Base-by-base conservation (phyloP, 23 tunicate genomes). In the Halocynthia aurantium region DNA sequence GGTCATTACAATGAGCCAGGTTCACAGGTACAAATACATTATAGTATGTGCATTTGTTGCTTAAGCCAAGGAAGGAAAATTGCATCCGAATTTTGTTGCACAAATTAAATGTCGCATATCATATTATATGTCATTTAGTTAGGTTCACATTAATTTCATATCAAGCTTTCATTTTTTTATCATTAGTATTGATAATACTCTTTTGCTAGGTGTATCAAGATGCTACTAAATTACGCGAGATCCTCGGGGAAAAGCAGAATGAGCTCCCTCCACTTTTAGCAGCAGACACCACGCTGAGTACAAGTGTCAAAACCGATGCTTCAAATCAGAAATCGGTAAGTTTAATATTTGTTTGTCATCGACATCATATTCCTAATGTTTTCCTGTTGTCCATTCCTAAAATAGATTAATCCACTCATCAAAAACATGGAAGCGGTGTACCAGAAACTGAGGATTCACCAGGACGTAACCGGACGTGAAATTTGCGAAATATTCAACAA, bases 1-100 rank as follows among this genome's bases (percentile, higher is more conserved):
- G 55, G 94, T 10, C 95, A 94, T 62, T 94, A 84, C 78, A 94
- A 94, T 66, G 99, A 94, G 57, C 99, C 99, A n/a, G 90, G 90
- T 5, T 94, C 99, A 6, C 77, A 92, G 85, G 98, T 91, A 56
- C 18, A 31, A 31, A 31, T 31, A 31, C 44, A 31, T 31, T 31
- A 31, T 31, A 31, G 44, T 31, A 0, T 31, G 44, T 31, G 44
- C 44, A 31, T 31, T 31, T 31, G 44, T 31, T 31, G 44, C 44
- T 31, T 0, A 31, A 31, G 44, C 44, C 44, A 31, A 1, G 44
- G 2, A 31, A 31, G 44, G 44, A 31, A 31, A 31, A 31, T 31
- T 1, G 1, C 44, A 31, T 31, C 4, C 44, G 4, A 31, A 31
- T 31, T 31, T 31, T 31, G 44, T n/a, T n/a, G n/a, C n/a, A n/a